phyloP scores from a whole-genome alignment of 2,888 invertebrate species.

The Pristionchus exspectatus region DNA sequence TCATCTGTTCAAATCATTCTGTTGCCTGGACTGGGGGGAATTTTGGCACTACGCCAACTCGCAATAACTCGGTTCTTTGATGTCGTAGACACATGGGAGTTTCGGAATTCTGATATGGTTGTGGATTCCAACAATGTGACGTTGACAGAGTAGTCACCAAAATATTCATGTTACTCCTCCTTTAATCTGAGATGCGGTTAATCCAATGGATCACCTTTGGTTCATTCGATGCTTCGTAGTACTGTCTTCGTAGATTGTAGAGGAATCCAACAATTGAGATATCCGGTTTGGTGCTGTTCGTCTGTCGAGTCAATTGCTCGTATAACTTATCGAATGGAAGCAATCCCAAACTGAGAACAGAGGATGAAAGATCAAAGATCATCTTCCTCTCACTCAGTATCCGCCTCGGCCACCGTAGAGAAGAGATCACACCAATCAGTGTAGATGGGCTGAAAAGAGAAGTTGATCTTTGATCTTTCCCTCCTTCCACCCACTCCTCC shows the following conservation, averaged over 20 bases:
- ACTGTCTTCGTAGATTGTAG: background rate
- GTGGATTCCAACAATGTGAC: no score
- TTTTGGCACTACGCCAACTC: no score
- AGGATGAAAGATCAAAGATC: background rate
- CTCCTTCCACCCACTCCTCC: background rate
- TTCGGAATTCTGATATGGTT: no score
- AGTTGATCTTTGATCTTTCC: background rate
- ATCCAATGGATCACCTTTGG: no score
- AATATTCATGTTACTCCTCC: no score
- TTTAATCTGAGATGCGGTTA: no score
- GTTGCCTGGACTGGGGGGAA: no score
- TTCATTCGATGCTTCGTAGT: background rate
- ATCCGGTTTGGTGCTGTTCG: conserved; percentile 30
- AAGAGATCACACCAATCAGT: conserved; percentile 39
- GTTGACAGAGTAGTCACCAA: no score
- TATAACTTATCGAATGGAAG: conserved; percentile 1
- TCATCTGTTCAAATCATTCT: no score
- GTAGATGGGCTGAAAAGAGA: background rate
- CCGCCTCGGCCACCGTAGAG: conserved; percentile 18
- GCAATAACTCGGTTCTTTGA: no score
- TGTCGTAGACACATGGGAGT: no score
- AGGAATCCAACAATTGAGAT: conserved; percentile 13
- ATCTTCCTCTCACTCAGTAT: conserved; percentile 15
- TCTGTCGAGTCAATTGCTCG: conserved; percentile 23
- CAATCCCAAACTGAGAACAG: background rate